These are phyloP conservation scores for Rhamphomyia laevipes DNA, from an alignment of 2,888 invertebrate genomes.

Conservation along the genomic window DNA sequence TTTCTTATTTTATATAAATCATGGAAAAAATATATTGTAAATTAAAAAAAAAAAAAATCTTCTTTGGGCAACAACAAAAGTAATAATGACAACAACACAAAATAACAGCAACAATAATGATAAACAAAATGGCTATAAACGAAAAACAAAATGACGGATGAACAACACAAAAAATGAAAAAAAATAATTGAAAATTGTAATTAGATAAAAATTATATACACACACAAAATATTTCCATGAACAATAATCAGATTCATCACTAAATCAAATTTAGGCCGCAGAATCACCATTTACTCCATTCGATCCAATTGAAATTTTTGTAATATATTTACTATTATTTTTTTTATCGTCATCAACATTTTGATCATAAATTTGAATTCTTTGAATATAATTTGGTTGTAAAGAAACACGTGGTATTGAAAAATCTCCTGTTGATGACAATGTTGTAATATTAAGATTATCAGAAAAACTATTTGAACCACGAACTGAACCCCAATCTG, in stretches of 20 bases:
- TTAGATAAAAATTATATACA: not conserved
- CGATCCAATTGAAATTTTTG: not conserved
- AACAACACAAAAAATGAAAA: not conserved
- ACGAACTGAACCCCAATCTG: conserved; percentile 41
- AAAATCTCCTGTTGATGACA: too few relatives aligned
- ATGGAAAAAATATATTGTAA: too few relatives aligned
- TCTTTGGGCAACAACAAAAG: too few relatives aligned
- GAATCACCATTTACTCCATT: conserved; percentile 17
- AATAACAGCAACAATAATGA: conserved; percentile 1
- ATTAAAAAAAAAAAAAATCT: too few relatives aligned
- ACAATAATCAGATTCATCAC: too few relatives aligned
- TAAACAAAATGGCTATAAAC: not conserved
- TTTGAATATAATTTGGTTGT: conserved; percentile 2
- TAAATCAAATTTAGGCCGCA: conserved; percentile 17
- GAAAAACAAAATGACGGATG: not conserved
- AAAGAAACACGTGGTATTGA: too few relatives aligned
- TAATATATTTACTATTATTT: too few relatives aligned
- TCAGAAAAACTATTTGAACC: conserved; percentile 38
- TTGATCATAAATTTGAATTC: conserved; percentile 12
- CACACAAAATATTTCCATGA: too few relatives aligned
- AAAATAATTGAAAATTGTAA: too few relatives aligned
- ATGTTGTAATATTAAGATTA: too few relatives aligned
- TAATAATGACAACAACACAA: too few relatives aligned
- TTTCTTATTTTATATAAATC: too few relatives aligned
- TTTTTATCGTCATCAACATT: not conserved